phyloP scores from a whole-genome alignment of 1,140 invertebrate species.

The Theocolax elegans region DNA sequence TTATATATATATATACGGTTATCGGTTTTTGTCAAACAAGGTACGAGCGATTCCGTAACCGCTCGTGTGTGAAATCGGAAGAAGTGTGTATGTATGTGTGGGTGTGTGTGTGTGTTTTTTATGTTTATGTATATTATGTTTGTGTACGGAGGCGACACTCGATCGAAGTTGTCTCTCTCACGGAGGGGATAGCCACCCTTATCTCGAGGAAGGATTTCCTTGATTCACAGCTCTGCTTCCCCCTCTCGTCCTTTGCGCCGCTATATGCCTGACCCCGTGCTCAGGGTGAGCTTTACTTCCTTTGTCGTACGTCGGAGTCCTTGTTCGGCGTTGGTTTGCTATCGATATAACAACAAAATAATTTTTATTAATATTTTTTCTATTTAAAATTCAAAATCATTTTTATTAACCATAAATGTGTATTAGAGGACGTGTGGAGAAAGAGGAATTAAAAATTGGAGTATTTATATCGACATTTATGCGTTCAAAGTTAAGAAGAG shows the following conservation, averaged over 20 bases:
- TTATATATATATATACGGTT: too few relatives aligned
- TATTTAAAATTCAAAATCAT: background rate
- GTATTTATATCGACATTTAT: too few relatives aligned
- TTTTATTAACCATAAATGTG: background rate
- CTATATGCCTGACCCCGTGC: constrained; percentile 10
- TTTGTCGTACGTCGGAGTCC: constrained; percentile 67
- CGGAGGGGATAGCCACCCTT: too few relatives aligned
- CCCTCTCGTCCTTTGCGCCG: constrained; percentile 45
- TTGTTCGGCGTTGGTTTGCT: constrained; percentile 67
- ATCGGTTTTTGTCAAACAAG: too few relatives aligned
- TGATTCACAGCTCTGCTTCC: constrained; percentile 7
- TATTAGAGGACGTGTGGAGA: background rate
- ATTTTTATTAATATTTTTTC: constrained; percentile 3
- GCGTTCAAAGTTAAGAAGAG: too few relatives aligned
- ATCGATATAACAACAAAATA: constrained; percentile 41
- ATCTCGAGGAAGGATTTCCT: constrained; percentile 13
- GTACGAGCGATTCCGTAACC: too few relatives aligned
- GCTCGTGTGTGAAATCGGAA: too few relatives aligned
- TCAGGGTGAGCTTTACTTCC: constrained; percentile 58
- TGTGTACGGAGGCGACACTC: background rate
- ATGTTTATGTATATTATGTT: background rate
- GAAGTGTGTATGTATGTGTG: too few relatives aligned
- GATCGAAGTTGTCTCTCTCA: too few relatives aligned
- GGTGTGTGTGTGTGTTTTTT: too few relatives aligned
- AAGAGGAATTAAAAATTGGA: too few relatives aligned